These are phyloP conservation scores for Pseudanteris insignis DNA, from an alignment of 2,888 invertebrate species.

Conservation along the genomic window DNA sequence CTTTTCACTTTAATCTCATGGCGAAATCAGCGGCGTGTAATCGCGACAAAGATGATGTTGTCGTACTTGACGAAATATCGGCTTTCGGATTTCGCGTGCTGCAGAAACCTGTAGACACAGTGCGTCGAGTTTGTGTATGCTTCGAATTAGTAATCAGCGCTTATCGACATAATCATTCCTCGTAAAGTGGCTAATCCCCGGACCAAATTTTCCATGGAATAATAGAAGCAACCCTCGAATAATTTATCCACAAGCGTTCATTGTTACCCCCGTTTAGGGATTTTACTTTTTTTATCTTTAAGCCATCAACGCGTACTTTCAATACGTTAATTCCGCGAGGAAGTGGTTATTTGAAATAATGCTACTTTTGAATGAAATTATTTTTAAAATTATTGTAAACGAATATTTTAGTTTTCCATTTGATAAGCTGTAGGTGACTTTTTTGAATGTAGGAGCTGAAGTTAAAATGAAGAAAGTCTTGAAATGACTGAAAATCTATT, in stretches of 20 bases:
- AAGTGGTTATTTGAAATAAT: too few relatives aligned
- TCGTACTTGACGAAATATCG: constrained; percentile 46
- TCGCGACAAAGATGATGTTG: constrained; percentile 45
- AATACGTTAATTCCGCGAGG: too few relatives aligned
- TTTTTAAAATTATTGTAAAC: too few relatives aligned
- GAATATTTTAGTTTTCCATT: too few relatives aligned
- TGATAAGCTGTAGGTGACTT: too few relatives aligned
- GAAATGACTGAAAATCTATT: constrained; percentile 9
- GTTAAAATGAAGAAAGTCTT: background rate
- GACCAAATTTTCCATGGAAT: constrained; percentile 41
- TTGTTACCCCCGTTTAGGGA: constrained; percentile 1
- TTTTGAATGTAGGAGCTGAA: too few relatives aligned
- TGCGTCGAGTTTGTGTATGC: constrained; percentile 43
- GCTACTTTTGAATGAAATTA: too few relatives aligned
- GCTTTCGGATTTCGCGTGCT: constrained; percentile 46
- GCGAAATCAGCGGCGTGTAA: constrained; percentile 38
- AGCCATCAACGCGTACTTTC: too few relatives aligned
- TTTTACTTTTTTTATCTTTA: background rate
- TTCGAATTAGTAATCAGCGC: constrained; percentile 48
- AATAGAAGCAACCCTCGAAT: constrained; percentile 28
- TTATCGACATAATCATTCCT: constrained; percentile 47
- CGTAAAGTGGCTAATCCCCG: constrained; percentile 44
- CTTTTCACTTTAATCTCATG: too few relatives aligned
- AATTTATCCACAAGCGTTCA: constrained; percentile 27
- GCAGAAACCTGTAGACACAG: too few relatives aligned